phyloP scores from a whole-genome alignment of 2,797 vertebrate genomes.

The Neosalanx taihuensis region DNA sequence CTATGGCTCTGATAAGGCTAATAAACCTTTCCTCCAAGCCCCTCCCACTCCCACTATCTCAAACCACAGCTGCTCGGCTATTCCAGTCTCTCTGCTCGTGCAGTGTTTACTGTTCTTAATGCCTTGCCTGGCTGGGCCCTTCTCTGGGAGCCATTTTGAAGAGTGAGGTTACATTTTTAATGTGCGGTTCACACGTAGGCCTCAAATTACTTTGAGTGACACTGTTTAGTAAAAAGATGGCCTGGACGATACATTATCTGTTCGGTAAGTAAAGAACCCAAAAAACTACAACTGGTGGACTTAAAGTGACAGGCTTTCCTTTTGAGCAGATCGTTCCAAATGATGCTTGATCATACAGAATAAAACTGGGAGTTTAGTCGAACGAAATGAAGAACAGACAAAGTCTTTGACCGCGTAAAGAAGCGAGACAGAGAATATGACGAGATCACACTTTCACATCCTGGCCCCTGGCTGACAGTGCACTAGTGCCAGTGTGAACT shows the following conservation, averaged over 20 bases:
- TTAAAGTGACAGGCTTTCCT: no score
- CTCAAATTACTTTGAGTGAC: background rate
- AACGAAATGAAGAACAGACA: background rate
- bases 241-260: background rate
- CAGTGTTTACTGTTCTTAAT: slow-evolving; percentile 2
- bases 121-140: background rate
- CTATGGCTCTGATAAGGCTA: background rate
- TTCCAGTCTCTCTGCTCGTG: background rate
- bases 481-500: slow-evolving; percentile 44
- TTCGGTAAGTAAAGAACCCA: background rate
- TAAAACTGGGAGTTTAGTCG: background rate
- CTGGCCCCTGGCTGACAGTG: slow-evolving; percentile 39
- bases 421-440: background rate
- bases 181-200: background rate
- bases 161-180: slow-evolving; percentile 5
- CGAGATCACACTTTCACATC: background rate
- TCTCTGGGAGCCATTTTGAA: slow-evolving; percentile 5
- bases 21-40: background rate
- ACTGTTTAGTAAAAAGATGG: background rate
- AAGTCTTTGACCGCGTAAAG: background rate
- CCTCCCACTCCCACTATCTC: slow-evolving; percentile 4
- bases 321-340: no score
- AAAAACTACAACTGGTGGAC: background rate
- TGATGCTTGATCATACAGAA: background rate
- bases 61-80: slow-evolving; percentile 7